phyloP scores from a whole-genome alignment of 2,113 vertebrate genomes.

The Panurus biarmicus region DNA sequence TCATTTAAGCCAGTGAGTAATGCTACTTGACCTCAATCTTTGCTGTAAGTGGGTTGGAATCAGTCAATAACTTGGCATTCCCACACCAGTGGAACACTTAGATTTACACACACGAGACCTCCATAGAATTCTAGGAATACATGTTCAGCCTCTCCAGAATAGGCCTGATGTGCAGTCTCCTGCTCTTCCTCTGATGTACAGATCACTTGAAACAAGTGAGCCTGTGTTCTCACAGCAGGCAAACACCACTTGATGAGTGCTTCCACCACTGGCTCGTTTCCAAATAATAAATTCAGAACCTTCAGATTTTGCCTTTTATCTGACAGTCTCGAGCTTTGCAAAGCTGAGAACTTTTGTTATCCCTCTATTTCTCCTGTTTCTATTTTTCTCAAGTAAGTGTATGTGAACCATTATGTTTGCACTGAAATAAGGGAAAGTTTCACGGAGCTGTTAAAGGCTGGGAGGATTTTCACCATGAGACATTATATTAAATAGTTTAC shows the following conservation, averaged over 20 bases:
- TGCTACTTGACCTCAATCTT: neutral
- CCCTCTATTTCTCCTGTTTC: neutral
- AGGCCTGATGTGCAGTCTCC: neutral
- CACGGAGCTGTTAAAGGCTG: neutral
- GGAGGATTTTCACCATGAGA: neutral
- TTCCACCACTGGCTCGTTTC: neutral
- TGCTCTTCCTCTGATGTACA: neutral
- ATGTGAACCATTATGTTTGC: neutral
- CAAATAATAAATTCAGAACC: neutral
- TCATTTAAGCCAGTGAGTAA: neutral
- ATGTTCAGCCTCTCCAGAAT: neutral
- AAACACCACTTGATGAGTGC: neutral
- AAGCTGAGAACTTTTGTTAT: neutral
- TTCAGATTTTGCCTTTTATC: constrained; percentile 4
- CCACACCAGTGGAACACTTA: neutral
- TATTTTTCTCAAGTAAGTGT: neutral
- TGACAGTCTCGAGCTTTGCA: neutral
- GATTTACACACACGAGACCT: neutral
- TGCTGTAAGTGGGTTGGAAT: neutral
- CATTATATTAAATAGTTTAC: neutral
- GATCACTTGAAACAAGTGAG: neutral
- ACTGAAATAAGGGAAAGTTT: neutral
- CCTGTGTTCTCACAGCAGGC: neutral
- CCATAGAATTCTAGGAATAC: neutral
- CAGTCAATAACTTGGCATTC: neutral